phyloP scores from a whole-genome alignment of 2,888 invertebrate species.

The Lamellibrachia columna region DNA sequence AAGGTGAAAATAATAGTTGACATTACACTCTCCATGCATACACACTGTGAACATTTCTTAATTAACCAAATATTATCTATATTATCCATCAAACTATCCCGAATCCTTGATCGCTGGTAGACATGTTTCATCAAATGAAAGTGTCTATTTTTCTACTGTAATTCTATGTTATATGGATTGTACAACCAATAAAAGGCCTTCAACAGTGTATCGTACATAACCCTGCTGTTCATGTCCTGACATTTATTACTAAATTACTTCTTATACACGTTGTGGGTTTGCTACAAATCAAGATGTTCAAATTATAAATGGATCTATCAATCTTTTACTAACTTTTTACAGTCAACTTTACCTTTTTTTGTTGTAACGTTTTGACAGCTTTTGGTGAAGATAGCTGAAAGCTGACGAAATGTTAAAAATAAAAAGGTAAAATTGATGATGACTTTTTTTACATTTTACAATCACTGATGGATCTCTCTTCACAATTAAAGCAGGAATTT shows the following conservation, averaged over 20 bases:
- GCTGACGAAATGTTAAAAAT: too few species aligned
- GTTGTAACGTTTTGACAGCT: too few species aligned
- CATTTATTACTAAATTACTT: neutral
- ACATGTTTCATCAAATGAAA: neutral
- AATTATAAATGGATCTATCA: neutral
- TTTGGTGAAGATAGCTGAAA: too few species aligned
- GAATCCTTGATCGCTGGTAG: neutral
- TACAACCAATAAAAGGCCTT: neutral
- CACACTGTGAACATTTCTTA: too few species aligned
- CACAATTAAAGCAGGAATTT: neutral
- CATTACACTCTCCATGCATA: too few species aligned
- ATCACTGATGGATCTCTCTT: too few species aligned
- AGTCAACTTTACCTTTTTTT: too few species aligned
- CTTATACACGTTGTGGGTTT: neutral
- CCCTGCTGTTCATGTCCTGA: neutral
- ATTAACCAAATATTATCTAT: too few species aligned
- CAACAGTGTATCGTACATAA: neutral
- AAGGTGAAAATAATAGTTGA: too few species aligned
- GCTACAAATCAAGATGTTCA: neutral
- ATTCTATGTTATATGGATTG: neutral
- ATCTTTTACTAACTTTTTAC: too few species aligned
- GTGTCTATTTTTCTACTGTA: neutral
- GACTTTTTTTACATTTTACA: too few species aligned
- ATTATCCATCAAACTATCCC: neutral
- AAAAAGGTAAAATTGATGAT: too few species aligned